Evolutionary conservation across 2,888 invertebrate genomes (phyloP), one percentile per base, ranked within the genome.

Genomic region (Conus canariensis): DNA sequence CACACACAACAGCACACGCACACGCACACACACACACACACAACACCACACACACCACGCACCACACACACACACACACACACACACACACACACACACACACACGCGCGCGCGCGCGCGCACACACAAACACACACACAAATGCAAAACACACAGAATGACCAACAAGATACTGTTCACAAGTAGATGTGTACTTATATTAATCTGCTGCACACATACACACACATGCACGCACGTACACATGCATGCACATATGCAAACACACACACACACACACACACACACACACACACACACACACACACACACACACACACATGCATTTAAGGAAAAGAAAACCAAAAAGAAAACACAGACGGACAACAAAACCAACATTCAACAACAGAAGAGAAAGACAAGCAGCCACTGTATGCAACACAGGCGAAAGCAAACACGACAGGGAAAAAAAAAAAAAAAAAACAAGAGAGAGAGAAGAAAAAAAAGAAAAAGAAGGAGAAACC

Each of bases 51-150:
- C 30, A 30, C 30, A 30, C 0, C 30, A 30, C 30, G 2, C 30
- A 30, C 30, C 30, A 30, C 70, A 9, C 80, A 9, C 80, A 80
- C 80, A 80, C 80, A 80, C 80, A 80, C 80, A 80, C 30, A 80
- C 80, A 45, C 56, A 45, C 80, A 45, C 45, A 30, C 80, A 80
- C 45, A 80, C 80, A 80, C 80, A 80, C 80, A 80, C 80, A 80
- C 80, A 80, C 30, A 80, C 80, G 19, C 56, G 19, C 80, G 19
- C 45, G 10, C 80, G 45, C 45, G 45, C 80, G 45, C 80, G 16
- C 30, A 80, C 30, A 80, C 8, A 12, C 16, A 30, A 8, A 45
- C 9, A 12, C 19, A 80, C 16, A 80, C 45, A 25, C 9, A 30
- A 1, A 58, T 2, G 22, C 22, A 19, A n/a, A n/a, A n/a, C n/a